Percentiles rank a stretch among this genome's conserved stretches.
Evolutionary conservation across 2,797 vertebrate genomes (phyloP).

Genomic region (Pipistrellus pipistrellus): DNA sequence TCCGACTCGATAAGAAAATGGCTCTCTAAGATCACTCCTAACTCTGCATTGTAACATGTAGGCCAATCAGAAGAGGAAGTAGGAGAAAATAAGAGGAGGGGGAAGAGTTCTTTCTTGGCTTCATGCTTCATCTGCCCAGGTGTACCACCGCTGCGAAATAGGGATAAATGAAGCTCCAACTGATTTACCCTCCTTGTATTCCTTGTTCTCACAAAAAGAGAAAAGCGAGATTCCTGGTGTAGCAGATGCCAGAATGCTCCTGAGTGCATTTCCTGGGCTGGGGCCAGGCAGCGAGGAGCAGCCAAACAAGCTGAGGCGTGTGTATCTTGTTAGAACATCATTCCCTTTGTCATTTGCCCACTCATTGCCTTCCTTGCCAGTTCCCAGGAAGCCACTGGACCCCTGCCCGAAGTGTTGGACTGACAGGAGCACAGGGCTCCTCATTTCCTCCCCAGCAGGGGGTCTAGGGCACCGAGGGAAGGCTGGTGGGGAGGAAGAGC

Average conservation of each 20-base stretch:
- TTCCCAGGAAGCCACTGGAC: constrained; percentile 36
- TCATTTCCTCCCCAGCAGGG: background rate
- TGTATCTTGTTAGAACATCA: constrained; percentile 14
- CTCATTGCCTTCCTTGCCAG: constrained; percentile 14
- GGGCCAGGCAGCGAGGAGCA: background rate
- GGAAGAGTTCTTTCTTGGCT: background rate
- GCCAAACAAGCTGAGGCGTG: constrained; percentile 18
- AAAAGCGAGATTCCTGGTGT: background rate
- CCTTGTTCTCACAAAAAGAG: constrained; percentile 47
- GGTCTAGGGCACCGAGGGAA: background rate
- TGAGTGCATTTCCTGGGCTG: background rate
- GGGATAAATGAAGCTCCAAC: background rate
- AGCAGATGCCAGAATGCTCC: background rate
- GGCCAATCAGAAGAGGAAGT: background rate
- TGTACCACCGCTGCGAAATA: background rate
- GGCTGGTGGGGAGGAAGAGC: background rate
- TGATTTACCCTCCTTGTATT: background rate
- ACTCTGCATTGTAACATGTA: background rate
- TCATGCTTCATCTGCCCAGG: background rate
- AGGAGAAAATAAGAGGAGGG: background rate
- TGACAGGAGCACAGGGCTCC: background rate
- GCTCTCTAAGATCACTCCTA: background rate
- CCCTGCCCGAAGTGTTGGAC: background rate
- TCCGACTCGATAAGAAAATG: background rate
- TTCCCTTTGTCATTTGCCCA: constrained; percentile 7